These are phyloP conservation scores for Chiloscyllium plagiosum DNA, from an alignment of 2,113 vertebrate species.

Conservation along the genomic window DNA sequence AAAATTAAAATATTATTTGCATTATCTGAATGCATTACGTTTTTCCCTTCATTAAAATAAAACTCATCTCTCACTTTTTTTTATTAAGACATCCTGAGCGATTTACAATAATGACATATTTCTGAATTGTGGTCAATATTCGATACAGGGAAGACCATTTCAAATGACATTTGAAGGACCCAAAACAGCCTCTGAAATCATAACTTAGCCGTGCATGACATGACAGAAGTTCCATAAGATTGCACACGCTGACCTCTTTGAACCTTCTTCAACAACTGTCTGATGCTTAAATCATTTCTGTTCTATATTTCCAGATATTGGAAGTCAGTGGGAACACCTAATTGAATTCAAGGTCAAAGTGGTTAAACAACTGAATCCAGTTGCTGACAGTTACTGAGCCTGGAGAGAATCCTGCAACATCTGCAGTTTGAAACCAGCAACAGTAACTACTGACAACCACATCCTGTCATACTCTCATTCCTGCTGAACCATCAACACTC, in stretches of 20 bases:
- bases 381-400: neutral
- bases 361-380: neutral
- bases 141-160: no score
- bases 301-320: slow-evolving; percentile 7
- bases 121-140: neutral
- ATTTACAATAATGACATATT: neutral
- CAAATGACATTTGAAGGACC: slow-evolving; percentile 18
- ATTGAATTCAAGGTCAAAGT: slow-evolving; percentile 27
- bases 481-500: neutral
- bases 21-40: neutral
- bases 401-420: neutral
- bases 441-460: neutral
- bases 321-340: neutral
- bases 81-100: neutral
- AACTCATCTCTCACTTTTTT: no score
- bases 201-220: neutral
- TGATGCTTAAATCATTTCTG: slow-evolving; percentile 14
- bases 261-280: neutral
- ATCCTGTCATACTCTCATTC: neutral
- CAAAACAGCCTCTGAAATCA: neutral
- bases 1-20: neutral
- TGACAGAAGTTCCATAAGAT: neutral
- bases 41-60: neutral
- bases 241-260: neutral
- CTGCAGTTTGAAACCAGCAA: neutral